Base-by-base conservation (phyloP, 1,140 invertebrate genomes). In the Ctenoplectra terminalis region DNA sequence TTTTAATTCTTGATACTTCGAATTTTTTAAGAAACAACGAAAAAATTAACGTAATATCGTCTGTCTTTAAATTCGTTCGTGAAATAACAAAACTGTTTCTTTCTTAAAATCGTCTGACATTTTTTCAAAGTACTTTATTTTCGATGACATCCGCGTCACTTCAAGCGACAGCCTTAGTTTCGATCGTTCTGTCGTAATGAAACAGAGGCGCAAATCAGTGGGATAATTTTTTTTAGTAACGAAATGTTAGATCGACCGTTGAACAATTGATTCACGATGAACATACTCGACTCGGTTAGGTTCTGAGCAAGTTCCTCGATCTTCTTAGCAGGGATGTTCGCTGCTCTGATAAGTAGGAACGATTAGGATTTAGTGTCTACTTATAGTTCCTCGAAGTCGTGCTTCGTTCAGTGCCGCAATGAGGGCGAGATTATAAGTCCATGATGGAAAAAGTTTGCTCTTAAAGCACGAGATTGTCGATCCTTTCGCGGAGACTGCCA, bases 391-490 rank as follows among this genome's bases (percentile, higher is more conserved):
- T 54, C 43, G 1, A 29, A 52, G 34, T 64, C 13, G 17, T 5
- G 31, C 34, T 40, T 13, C 13, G 5, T 74, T 54, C 17, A 29
- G 5, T n/a, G 23, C 13, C 2, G 13, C 26, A 40, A 69, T 29
- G 46, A 52, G 56, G 37, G 3, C 37, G 29, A 58, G 74, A 56
- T 77, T 75, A 66, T 66, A 29, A 75, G 73, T 56, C 63, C 50
- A 56, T 77, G 58, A 77, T 67, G 61, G 64, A 58, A 69, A 77
- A 77, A 67, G 48, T 77, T 77, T 77, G 11, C 17, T 52, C 29
- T 67, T 67, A 48, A 78, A 71, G 61, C 46, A 54, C 26, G 34
- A 29, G 9, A 58, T n/a, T 31, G 48, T 60, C 61, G 34, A 76
- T 31, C 52, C 13, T 54, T 64, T n/a, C 9, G 4, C 34, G 20